A percentile compares a stretch with the other conserved stretches of the same genome.
phyloP scores from a whole-genome alignment of 1,140 invertebrate genomes.

The Brachionus plicatilis region DNA sequence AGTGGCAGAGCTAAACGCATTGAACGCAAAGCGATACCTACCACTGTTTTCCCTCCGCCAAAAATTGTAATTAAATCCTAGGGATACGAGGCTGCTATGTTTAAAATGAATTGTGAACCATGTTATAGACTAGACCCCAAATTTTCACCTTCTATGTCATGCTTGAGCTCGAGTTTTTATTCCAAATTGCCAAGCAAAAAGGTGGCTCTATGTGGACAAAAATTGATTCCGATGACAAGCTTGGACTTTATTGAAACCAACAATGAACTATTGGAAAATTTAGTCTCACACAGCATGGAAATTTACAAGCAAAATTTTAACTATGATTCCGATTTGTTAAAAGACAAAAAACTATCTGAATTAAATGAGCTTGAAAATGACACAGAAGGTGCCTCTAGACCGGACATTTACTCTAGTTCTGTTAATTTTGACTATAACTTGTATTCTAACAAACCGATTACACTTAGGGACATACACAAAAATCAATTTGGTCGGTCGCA shows the following conservation, averaged over 20 bases:
- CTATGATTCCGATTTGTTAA: not conserved
- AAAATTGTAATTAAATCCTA: conserved; percentile 38
- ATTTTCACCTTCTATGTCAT: not conserved
- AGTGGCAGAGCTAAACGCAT: conserved; percentile 30
- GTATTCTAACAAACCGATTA: not conserved
- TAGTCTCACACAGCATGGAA: not conserved
- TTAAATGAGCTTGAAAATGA: not conserved
- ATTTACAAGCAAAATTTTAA: conserved; percentile 17
- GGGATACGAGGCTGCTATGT: conserved; percentile 27
- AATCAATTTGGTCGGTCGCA: not conserved
- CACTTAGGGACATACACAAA: not conserved
- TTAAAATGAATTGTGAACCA: conserved; percentile 33
- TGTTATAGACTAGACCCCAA: conserved; percentile 18
- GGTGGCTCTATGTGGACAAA: not conserved
- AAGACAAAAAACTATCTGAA: not conserved
- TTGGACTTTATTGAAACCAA: not conserved
- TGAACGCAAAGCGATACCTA: conserved; percentile 6
- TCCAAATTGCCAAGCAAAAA: not conserved
- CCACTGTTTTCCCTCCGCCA: conserved; percentile 33
- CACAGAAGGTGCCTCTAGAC: not conserved
- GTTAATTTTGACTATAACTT: conserved; percentile 1
- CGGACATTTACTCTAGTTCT: not conserved
- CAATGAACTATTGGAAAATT: not conserved
- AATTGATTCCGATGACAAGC: not conserved
- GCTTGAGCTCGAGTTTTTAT: not conserved